Evolutionary conservation across 2,888 invertebrate genomes (phyloP), one percentile per base, ranked within the genome.

Genomic region (Eumacrocentrus americanus): DNA sequence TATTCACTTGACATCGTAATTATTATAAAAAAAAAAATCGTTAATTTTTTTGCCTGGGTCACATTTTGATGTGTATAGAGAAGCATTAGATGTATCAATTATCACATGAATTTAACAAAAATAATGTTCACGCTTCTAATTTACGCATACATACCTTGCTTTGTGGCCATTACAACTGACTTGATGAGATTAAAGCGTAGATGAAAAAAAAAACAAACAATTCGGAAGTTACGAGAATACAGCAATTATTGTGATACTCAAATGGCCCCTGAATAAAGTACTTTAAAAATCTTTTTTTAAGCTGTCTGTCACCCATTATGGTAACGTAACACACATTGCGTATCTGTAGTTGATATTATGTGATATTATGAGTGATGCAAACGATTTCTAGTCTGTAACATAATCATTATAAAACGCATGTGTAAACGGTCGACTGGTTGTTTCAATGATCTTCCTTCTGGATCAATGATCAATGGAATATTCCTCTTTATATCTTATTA

Each of bases 321-420:
- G 38, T 37, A 51, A 37, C 38, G n/a, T n/a, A 29, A 29, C 9
- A 29, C 29, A 40, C 14, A 9, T 42, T 42, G 40, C 42, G 40
- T 53, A 42, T 52, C 25, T 38, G 25, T 53, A 53, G 29, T 11
- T 46, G 25, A 58, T 35, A 34, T 58, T 51, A 48, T 59, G 51
- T 53, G 46, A 53, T 59, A 59, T 53, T 53, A 25, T 38, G 29
- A 40, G 42, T 58, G 34, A 58, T 58, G 51, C 34, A 52, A 42
- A 47, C 38, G 34, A 38, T 53, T 46, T 53, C 58, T 59, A 59
- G 58, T 59, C 58, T 58, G 25, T 52, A 59, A 58, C 9, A 29
- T 59, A 25, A 53, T 47, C 47, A 25, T 51, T 40, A 40, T 57
- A 35, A 11, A 44, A 50, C 37, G 14, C 47, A 37, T 34, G 14